Conservation (phyloP, 2,888 invertebrate genomes). For the Biston betularia region DNA sequence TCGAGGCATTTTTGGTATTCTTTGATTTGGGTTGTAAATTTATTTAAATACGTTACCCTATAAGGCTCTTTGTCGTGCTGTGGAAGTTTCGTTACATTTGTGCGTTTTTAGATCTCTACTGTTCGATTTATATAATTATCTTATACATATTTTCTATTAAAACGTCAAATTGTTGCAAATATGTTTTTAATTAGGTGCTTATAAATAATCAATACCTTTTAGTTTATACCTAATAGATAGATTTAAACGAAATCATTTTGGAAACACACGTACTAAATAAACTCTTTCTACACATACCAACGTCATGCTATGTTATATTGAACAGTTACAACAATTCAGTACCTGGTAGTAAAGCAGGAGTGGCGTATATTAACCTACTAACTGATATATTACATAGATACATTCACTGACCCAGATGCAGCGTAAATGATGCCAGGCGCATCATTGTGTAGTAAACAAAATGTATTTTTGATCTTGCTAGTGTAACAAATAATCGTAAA, state of each 20-base stretch:
- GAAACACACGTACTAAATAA: background rate
- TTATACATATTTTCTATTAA: no score
- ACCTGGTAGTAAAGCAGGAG: conserved; percentile 55
- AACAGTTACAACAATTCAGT: conserved; percentile 12
- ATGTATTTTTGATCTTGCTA: conserved; percentile 51
- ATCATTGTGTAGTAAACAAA: conserved; percentile 56
- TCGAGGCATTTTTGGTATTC: background rate
- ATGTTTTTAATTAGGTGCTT: no score
- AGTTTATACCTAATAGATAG: no score
- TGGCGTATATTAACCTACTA: conserved; percentile 56
- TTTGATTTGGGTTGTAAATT: background rate
- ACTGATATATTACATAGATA: conserved; percentile 44
- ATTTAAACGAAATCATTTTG: background rate
- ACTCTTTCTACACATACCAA: background rate
- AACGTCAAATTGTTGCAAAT: no score
- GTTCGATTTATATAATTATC: no score
- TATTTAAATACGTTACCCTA: background rate
- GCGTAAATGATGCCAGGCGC: conserved; percentile 43
- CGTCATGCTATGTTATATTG: conserved; percentile 14
- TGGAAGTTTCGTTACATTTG: background rate
- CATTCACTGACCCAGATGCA: conserved; percentile 51
- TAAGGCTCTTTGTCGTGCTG: background rate
- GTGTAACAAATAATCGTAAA: conserved; percentile 31
- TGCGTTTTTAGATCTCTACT: background rate
- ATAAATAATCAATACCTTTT: no score